Evolutionary conservation across 1,140 invertebrate genomes (phyloP).

Genomic region (Lamellibrachia luymesi): DNA sequence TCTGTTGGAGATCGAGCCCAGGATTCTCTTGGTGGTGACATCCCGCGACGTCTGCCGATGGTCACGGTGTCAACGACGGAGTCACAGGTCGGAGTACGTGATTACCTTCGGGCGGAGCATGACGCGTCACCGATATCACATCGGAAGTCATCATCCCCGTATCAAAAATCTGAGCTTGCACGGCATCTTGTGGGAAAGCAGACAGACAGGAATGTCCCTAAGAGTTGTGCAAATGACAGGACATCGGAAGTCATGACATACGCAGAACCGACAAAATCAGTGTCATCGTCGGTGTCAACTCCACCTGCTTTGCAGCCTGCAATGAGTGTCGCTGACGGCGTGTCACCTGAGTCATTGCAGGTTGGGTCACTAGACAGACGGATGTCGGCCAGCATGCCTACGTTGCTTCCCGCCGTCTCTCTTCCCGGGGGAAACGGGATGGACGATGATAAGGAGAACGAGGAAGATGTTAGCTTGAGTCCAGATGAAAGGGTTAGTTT

Average conservation of each 20-base stretch:
- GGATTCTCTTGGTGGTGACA: not conserved
- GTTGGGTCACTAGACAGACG: not conserved
- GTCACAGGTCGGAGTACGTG: not conserved
- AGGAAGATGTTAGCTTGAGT: not conserved
- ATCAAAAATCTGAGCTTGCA: not conserved
- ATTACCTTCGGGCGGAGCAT: not conserved
- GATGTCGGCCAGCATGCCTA: not conserved
- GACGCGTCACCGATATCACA: not conserved
- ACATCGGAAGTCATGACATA: not conserved
- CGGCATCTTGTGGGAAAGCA: not conserved
- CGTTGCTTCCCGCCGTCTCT: not conserved
- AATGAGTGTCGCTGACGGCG: not conserved
- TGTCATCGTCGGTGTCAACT: not conserved
- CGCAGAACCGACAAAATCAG: too few species aligned
- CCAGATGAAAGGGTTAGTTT: not conserved
- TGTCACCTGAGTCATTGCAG: not conserved
- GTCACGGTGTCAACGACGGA: not conserved
- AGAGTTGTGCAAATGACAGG: not conserved
- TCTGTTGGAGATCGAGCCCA: not conserved
- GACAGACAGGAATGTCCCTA: not conserved
- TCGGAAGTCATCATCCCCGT: not conserved
- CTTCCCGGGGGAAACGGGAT: not conserved
- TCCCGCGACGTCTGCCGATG: not conserved
- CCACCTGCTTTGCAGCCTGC: not conserved
- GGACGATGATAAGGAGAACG: not conserved